phyloP scores from a whole-genome alignment of 2,797 vertebrate species.

The Carcharodon carcharias region DNA sequence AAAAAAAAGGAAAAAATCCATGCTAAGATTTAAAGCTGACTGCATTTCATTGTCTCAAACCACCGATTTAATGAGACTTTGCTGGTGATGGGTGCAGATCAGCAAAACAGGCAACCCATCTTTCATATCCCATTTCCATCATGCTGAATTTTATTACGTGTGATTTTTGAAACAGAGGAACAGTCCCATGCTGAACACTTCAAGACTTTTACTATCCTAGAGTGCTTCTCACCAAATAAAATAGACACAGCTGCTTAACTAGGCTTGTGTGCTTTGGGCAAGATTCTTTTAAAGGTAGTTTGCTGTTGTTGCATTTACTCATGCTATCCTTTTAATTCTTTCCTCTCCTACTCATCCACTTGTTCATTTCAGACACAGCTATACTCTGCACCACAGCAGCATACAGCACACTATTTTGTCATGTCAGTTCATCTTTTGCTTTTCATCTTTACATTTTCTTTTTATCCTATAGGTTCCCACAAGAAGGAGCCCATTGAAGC shows the following conservation, averaged over 20 bases:
- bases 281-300: neutral
- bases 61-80: neutral
- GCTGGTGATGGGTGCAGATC: neutral
- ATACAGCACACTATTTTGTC: neutral
- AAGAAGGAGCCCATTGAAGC: neutral
- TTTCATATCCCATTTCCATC: neutral
- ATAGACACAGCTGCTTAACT: neutral
- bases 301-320: neutral
- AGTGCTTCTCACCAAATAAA: neutral
- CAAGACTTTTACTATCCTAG: neutral
- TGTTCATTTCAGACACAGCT: neutral
- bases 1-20: neutral
- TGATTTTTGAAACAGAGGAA: neutral
- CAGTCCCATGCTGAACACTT: neutral
- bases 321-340: neutral
- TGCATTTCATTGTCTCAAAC: neutral
- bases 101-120: neutral
- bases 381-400: neutral
- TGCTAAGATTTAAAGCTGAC: neutral
- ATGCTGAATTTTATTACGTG: neutral
- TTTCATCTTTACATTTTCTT: neutral
- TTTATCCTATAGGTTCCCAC: neutral
- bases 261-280: neutral
- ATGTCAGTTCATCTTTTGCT: neutral
- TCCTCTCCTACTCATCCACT: neutral